Percentiles rank a stretch among this genome's conserved stretches.
These are phyloP conservation scores for Leucophenga montana DNA, from an alignment of 2,888 invertebrate species.

Conservation along the genomic window DNA sequence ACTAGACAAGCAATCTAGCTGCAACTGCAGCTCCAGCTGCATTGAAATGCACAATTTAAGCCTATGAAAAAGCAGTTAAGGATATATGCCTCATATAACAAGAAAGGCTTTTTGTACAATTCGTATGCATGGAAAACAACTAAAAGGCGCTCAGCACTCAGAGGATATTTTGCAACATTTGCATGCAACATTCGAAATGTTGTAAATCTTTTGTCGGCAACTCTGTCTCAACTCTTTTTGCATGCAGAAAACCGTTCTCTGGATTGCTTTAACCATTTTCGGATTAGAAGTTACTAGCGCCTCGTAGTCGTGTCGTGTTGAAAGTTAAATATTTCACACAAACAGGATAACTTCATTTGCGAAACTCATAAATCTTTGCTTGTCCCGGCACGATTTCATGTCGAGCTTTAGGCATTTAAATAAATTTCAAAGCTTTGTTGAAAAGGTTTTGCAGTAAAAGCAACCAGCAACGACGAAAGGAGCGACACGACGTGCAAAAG, in stretches of 20 bases:
- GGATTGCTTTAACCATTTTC: too few relatives aligned
- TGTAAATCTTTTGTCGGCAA: slow-evolving; percentile 10
- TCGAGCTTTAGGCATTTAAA: slow-evolving; percentile 64
- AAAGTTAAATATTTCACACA: slow-evolving; percentile 18
- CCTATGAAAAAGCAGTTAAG: slow-evolving; percentile 7
- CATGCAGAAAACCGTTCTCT: too few relatives aligned
- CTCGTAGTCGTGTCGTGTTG: neutral
- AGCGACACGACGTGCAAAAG: too few relatives aligned
- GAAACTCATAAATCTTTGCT: slow-evolving; percentile 54
- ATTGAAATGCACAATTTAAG: slow-evolving; percentile 18
- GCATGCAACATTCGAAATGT: slow-evolving; percentile 9
- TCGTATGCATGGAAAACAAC: slow-evolving; percentile 2
- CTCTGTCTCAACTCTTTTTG: too few relatives aligned
- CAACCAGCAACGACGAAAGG: too few relatives aligned
- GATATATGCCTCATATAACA: neutral
- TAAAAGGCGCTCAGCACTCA: neutral
- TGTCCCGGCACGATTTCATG: slow-evolving; percentile 52
- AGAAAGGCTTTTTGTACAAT: neutral
- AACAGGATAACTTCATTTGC: slow-evolving; percentile 24
- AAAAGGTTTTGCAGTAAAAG: slow-evolving; percentile 51
- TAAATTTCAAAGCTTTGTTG: slow-evolving; percentile 59
- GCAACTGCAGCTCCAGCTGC: neutral
- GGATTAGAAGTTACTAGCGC: too few relatives aligned
- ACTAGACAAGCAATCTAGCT: too few relatives aligned
- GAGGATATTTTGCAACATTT: slow-evolving; percentile 5